phyloP scores from a whole-genome alignment of 2,888 invertebrate species.

The Alentia gelatinosa region DNA sequence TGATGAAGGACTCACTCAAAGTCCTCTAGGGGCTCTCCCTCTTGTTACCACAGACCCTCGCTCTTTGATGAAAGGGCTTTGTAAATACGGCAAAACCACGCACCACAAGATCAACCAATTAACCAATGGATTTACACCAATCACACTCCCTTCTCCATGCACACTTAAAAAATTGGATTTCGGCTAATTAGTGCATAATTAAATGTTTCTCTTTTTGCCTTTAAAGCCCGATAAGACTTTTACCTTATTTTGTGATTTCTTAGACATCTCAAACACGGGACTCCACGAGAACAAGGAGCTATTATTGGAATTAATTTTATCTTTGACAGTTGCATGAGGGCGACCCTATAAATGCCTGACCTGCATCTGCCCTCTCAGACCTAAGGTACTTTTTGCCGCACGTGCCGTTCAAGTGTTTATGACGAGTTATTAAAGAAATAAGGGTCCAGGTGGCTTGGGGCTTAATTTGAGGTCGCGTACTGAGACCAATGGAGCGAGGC shows the following conservation, averaged over 20 bases:
- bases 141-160: not conserved
- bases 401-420: slow-evolving; percentile 33
- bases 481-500: not conserved
- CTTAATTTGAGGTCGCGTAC: slow-evolving; percentile 40
- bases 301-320: no score
- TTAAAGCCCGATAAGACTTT: no score
- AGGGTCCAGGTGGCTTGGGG: slow-evolving; percentile 39
- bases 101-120: not conserved
- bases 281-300: no score
- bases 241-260: no score
- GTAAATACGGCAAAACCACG: not conserved
- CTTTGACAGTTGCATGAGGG: no score
- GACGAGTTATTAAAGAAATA: slow-evolving; percentile 43
- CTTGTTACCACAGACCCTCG: not conserved
- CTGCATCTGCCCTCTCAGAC: not conserved
- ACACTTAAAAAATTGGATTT: not conserved
- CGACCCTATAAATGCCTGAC: not conserved
- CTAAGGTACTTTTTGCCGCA: not conserved
- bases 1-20: not conserved
- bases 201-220: not conserved
- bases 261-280: no score
- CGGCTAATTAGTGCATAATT: not conserved
- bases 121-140: slow-evolving; percentile 16
- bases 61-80: not conserved
- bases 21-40: slow-evolving; percentile 11